Conservation (phyloP, 30 jellyfish, hydroid and myxozoan species). For the Haliclystus octoradiatus region DNA sequence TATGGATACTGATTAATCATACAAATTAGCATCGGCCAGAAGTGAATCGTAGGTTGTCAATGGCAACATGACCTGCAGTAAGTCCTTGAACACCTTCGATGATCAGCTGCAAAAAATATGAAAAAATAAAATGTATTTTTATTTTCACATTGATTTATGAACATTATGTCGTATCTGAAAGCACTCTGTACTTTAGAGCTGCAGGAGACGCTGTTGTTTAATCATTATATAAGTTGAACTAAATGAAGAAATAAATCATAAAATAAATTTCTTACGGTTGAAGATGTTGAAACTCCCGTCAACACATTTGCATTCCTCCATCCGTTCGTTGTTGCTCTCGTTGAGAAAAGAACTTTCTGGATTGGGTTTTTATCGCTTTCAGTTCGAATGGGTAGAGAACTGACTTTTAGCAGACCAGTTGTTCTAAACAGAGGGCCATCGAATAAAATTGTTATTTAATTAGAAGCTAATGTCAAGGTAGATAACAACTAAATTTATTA, state of each 20-base stretch:
- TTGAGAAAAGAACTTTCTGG: background rate
- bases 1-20: no score
- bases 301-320: background rate
- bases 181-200: no score
- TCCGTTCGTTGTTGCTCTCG: background rate
- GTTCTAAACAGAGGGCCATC: background rate
- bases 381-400: background rate
- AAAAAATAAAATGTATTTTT: no score
- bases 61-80: background rate
- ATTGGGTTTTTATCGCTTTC: background rate
- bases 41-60: background rate
- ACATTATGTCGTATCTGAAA: no score
- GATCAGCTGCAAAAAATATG: background rate
- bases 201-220: no score
- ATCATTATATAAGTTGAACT: no score
- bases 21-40: conserved; percentile 2
- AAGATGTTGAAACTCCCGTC: background rate
- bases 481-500: no score
- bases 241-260: no score
- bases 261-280: background rate
- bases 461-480: no score
- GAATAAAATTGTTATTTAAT: background rate
- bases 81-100: background rate
- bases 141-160: no score
- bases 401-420: background rate